Conservation (phyloP, 2,888 invertebrate species). For the Scaptomyza caliginosa region DNA sequence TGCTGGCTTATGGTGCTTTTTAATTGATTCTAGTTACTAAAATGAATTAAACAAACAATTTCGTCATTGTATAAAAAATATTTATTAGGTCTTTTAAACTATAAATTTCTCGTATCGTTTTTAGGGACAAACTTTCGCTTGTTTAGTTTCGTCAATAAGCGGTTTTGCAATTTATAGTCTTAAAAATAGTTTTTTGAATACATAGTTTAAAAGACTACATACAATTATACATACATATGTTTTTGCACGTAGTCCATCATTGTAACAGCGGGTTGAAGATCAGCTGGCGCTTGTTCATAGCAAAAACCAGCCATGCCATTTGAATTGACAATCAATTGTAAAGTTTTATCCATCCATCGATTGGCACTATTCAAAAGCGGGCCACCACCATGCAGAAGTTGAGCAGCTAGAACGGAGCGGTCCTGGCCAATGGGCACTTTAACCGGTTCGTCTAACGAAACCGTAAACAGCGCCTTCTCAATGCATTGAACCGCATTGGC, state of each 20-base stretch:
- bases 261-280: slow-evolving; percentile 94
- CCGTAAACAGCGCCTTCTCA: slow-evolving; percentile 90
- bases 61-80: no score
- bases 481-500: slow-evolving; percentile 87
- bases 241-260: slow-evolving; percentile 91
- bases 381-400: slow-evolving; percentile 94
- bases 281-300: slow-evolving; percentile 97
- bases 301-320: slow-evolving; percentile 93
- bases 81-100: no score
- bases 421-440: slow-evolving; percentile 72
- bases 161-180: no score
- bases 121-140: no score
- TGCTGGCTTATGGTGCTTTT: no score
- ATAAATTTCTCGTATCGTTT: no score
- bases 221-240: slow-evolving; percentile 87
- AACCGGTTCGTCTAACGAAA: slow-evolving; percentile 90
- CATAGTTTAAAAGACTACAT: background rate
- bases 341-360: slow-evolving; percentile 98
- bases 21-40: no score
- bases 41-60: background rate
- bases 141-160: no score
- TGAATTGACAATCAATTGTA: slow-evolving; percentile 92
- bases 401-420: slow-evolving; percentile 86
- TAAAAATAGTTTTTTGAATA: no score
- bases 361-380: slow-evolving; percentile 90